Evolutionary conservation across 2,113 vertebrate species (phyloP), one percentile per base, ranked within the genome.

Genomic region (Brienomyrus longianalis): DNA sequence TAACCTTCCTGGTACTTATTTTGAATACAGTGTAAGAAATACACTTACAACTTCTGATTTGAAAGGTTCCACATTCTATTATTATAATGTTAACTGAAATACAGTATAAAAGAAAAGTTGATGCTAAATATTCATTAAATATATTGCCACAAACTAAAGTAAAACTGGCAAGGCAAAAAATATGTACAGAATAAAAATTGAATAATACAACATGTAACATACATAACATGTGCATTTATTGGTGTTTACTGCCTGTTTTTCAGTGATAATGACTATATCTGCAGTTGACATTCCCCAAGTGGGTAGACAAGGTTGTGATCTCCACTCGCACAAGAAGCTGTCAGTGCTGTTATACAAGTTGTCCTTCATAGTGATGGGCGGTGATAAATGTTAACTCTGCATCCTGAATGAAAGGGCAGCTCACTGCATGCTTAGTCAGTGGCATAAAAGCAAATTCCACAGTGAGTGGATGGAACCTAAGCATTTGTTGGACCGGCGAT

Each of bases 321-420:
- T 43, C 35, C 74, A 2, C 35, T 13, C 17, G 13, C 74, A 80
- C 35, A 80, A 15, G 74, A 43, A 80, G 11, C 35, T 39, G 35
- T 80, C 15, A 80, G 74, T 43, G 74, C 17, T 80, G 31, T 80
- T 17, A 80, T 15, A 80, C 31, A 45, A 59, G 66, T 50, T 43
- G 13, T 83, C 86, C 86, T 70, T 88, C 52, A 59, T 77, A 23
- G 51, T 59, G 39, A 59, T 88, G 50, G 47, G 19, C 45, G 17
- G 43, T 86, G 56, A 23, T 92, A 92, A 91, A 90, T 92, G 94
- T 92, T 93, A 51, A 92, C 92, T 87, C 77, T 86, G 85, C 86
- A 85, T 77, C 39, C 31, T 87, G 27, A 62, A 70, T 19, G n/a
- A 51, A 43, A 52, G 83, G 21, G 54, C 45, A 47, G n/a, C 15